phyloP scores from a whole-genome alignment of 1,140 invertebrate genomes.

The Drosophila seguyi region DNA sequence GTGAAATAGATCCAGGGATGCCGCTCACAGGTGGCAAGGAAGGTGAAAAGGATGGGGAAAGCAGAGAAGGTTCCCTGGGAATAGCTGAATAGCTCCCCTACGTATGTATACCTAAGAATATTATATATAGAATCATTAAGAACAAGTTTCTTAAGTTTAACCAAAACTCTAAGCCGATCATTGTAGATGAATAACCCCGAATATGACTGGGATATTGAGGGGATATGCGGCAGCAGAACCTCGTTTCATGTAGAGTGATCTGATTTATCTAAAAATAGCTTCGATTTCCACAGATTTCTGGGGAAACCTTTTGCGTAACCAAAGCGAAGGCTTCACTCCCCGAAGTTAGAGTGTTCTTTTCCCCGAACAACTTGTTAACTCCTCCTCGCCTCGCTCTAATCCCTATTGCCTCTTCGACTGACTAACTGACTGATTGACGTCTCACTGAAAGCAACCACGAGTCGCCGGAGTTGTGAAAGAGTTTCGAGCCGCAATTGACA shows the following conservation, averaged over 20 bases:
- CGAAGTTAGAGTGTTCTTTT: conserved; percentile 6
- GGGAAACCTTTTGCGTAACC: neutral
- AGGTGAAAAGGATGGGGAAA: neutral
- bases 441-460: conserved; percentile 13
- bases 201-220: too few relatives aligned
- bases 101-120: too few relatives aligned
- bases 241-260: too few relatives aligned
- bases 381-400: conserved; percentile 13
- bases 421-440: conserved; percentile 28
- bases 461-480: conserved; percentile 48
- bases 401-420: neutral
- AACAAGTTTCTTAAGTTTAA: too few relatives aligned
- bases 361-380: conserved; percentile 32
- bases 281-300: neutral
- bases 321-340: neutral
- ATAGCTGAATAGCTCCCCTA: neutral
- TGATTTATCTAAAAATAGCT: conserved; percentile 2
- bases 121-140: too few relatives aligned
- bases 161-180: too few relatives aligned
- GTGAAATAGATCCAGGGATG: conserved; percentile 9
- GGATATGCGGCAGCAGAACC: too few relatives aligned
- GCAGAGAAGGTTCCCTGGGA: neutral
- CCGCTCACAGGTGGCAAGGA: neutral
- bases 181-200: too few relatives aligned
- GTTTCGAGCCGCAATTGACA: conserved; percentile 73